These are phyloP conservation scores for Acanthococcus lagerstroemiae DNA, from an alignment of 2,888 invertebrate genomes.

Conservation along the genomic window DNA sequence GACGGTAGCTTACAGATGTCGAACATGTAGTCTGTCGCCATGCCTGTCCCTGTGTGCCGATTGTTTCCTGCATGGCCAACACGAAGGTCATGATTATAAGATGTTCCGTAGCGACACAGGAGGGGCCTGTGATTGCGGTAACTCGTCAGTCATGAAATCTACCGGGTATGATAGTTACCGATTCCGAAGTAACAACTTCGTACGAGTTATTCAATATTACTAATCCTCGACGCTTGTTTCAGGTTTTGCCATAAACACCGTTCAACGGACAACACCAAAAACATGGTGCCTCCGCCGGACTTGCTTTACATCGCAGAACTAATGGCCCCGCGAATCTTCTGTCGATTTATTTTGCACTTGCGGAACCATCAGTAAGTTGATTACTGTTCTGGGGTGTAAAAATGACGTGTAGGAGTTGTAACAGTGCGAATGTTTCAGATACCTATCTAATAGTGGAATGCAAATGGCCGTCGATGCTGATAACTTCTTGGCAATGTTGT, in stretches of 20 bases:
- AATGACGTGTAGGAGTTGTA: too few relatives aligned
- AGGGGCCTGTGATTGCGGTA: slow-evolving; percentile 97
- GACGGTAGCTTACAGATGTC: slow-evolving; percentile 95
- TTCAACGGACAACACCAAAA: slow-evolving; percentile 50
- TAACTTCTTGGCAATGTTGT: slow-evolving; percentile 76
- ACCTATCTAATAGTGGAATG: not conserved
- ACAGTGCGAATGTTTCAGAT: too few relatives aligned
- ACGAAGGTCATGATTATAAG: slow-evolving; percentile 95
- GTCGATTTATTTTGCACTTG: slow-evolving; percentile 80
- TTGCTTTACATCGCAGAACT: slow-evolving; percentile 84
- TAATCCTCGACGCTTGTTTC: too few relatives aligned
- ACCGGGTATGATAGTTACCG: slow-evolving; percentile 52
- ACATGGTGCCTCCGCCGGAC: slow-evolving; percentile 66
- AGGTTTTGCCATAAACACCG: slow-evolving; percentile 90
- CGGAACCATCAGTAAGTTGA: slow-evolving; percentile 48
- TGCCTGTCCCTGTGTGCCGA: slow-evolving; percentile 98
- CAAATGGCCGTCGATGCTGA: slow-evolving; percentile 44
- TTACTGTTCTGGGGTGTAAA: not conserved
- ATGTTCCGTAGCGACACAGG: slow-evolving; percentile 98
- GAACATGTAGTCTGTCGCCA: slow-evolving; percentile 91
- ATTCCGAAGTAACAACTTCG: not conserved
- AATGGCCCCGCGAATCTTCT: slow-evolving; percentile 86
- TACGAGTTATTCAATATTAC: not conserved
- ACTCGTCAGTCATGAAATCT: slow-evolving; percentile 92
- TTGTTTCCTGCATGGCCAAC: slow-evolving; percentile 94